Percentiles rank a stretch among this genome's conserved stretches.
phyloP scores from a whole-genome alignment of 2,888 invertebrate genomes.

The Polydrusus cervinus region DNA sequence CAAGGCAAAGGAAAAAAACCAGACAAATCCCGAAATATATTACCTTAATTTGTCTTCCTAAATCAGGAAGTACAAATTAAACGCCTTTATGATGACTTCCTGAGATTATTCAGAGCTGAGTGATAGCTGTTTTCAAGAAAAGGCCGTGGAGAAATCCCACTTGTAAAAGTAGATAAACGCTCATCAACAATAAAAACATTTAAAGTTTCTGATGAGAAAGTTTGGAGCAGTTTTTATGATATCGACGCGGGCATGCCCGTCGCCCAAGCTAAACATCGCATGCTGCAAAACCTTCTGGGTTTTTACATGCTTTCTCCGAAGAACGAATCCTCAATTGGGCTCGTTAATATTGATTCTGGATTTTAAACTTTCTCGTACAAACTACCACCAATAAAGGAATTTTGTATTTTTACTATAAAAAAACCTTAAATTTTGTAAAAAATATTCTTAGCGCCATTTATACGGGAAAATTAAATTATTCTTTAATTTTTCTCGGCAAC shows the following conservation, averaged over 20 bases:
- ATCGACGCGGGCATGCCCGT: slow-evolving; percentile 50
- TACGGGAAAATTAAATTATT: too few species aligned
- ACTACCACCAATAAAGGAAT: background rate
- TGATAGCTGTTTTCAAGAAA: slow-evolving; percentile 55
- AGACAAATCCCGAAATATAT: slow-evolving; percentile 55
- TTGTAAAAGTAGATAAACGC: slow-evolving; percentile 61
- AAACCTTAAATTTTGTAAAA: background rate
- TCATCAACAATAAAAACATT: slow-evolving; percentile 68
- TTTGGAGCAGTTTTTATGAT: slow-evolving; percentile 62
- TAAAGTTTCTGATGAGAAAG: slow-evolving; percentile 66
- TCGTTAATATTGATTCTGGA: slow-evolving; percentile 49
- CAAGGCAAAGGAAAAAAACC: slow-evolving; percentile 50
- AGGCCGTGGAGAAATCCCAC: slow-evolving; percentile 50
- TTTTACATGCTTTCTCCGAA: slow-evolving; percentile 44
- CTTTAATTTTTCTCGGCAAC: too few species aligned
- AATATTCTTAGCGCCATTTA: too few species aligned
- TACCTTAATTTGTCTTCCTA: slow-evolving; percentile 56
- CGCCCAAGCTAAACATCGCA: slow-evolving; percentile 44
- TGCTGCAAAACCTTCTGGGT: slow-evolving; percentile 48
- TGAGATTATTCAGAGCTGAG: slow-evolving; percentile 54
- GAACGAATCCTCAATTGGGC: slow-evolving; percentile 40
- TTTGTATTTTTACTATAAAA: background rate
- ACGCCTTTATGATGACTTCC: slow-evolving; percentile 57
- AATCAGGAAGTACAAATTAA: slow-evolving; percentile 57
- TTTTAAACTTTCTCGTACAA: slow-evolving; percentile 28